These are phyloP conservation scores for Eumaeus atala DNA, from an alignment of 1,140 invertebrate genomes.

Conservation along the genomic window DNA sequence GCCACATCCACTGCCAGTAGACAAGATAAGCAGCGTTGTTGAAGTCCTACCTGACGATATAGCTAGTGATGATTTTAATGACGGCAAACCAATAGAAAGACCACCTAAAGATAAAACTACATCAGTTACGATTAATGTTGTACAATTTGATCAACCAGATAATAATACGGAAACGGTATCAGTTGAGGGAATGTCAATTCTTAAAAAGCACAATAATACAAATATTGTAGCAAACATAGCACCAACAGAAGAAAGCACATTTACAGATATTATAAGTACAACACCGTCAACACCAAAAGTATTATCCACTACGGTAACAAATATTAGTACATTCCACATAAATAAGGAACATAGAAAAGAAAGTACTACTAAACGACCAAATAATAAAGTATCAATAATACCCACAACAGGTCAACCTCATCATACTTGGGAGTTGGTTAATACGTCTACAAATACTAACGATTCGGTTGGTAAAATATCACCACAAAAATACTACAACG, in stretches of 20 bases:
- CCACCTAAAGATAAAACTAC: slow-evolving; percentile 69
- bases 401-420: slow-evolving; percentile 54
- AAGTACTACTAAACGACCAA: slow-evolving; percentile 55
- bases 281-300: slow-evolving; percentile 17
- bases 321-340: slow-evolving; percentile 16
- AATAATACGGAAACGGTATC: slow-evolving; percentile 55
- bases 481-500: slow-evolving; percentile 68
- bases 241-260: slow-evolving; percentile 12
- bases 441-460: slow-evolving; percentile 62
- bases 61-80: slow-evolving; percentile 40
- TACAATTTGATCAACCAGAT: slow-evolving; percentile 46
- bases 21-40: slow-evolving; percentile 76
- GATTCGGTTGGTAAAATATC: slow-evolving; percentile 50
- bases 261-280: slow-evolving; percentile 15
- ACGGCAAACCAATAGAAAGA: slow-evolving; percentile 61
- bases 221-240: slow-evolving; percentile 17
- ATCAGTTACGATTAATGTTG: slow-evolving; percentile 59
- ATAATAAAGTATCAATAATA: slow-evolving; percentile 67
- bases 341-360: slow-evolving; percentile 40
- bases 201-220: slow-evolving; percentile 50
- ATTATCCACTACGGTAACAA: slow-evolving; percentile 20
- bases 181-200: slow-evolving; percentile 60
- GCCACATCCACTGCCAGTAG: slow-evolving; percentile 79
- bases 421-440: slow-evolving; percentile 68
- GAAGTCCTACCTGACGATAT: slow-evolving; percentile 39